Percentiles rank a stretch among this genome's conserved stretches.
phyloP scores from a whole-genome alignment of 1,140 invertebrate genomes.

The Spodoptera litura region DNA sequence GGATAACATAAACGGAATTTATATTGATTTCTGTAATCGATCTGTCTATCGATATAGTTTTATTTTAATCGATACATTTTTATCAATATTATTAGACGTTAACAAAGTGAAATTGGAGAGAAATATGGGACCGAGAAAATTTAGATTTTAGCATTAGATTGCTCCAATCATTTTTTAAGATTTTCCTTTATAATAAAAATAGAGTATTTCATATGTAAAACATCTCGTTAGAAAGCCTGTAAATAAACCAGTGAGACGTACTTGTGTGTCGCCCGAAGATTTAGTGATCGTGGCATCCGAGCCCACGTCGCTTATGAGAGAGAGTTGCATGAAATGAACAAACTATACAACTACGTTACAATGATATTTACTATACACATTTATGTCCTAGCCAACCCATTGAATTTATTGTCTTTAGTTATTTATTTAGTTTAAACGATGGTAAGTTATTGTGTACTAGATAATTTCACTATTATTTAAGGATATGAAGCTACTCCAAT shows the following conservation, averaged over 20 bases:
- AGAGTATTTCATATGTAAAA: background rate
- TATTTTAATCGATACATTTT: too few relatives aligned
- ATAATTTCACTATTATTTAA: background rate
- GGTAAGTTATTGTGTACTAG: constrained; percentile 7
- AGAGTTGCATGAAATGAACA: constrained; percentile 86
- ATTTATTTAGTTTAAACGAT: background rate
- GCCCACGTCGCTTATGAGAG: constrained; percentile 82
- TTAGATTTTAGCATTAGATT: too few relatives aligned
- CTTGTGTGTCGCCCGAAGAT: constrained; percentile 81
- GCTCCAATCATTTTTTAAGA: too few relatives aligned
- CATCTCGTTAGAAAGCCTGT: constrained; percentile 10
- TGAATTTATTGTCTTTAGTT: background rate
- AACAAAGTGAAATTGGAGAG: too few relatives aligned
- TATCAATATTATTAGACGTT: too few relatives aligned
- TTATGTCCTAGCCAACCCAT: background rate
- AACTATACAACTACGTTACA: constrained; percentile 80
- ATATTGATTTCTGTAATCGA: too few relatives aligned
- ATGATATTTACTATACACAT: constrained; percentile 44
- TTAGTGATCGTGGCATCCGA: constrained; percentile 82
- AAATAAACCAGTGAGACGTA: constrained; percentile 63
- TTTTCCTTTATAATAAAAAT: too few relatives aligned
- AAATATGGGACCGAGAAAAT: too few relatives aligned
- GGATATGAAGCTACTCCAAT: too few relatives aligned
- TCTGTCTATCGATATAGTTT: too few relatives aligned
- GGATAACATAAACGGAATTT: too few relatives aligned